Conservation (phyloP, 1,140 invertebrate genomes). For the Tribolium castaneum region DNA sequence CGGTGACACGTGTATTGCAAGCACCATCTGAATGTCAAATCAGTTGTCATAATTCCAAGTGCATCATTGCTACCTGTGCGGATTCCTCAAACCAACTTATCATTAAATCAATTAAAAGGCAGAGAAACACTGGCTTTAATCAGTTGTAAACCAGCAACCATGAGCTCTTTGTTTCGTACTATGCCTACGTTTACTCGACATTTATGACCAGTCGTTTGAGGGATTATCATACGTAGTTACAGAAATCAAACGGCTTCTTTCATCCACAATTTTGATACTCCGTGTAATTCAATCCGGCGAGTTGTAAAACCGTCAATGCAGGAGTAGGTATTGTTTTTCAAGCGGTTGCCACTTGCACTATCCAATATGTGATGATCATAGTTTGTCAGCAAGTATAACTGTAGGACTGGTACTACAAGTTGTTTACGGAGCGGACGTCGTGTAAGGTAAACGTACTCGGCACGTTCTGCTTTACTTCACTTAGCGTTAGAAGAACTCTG, state of each 20-base stretch:
- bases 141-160: not conserved
- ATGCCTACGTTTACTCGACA: slow-evolving; percentile 13
- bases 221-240: not conserved
- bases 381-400: slow-evolving; percentile 40
- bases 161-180: slow-evolving; percentile 32
- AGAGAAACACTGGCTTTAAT: not conserved
- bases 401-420: slow-evolving; percentile 37
- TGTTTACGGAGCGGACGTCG: slow-evolving; percentile 23
- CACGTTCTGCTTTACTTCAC: slow-evolving; percentile 40
- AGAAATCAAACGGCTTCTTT: not conserved
- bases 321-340: slow-evolving; percentile 23
- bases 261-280: not conserved
- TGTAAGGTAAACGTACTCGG: slow-evolving; percentile 38
- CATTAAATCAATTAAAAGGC: not conserved
- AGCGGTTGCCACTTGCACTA: slow-evolving; percentile 4
- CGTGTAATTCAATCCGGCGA: not conserved
- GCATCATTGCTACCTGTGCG: not conserved
- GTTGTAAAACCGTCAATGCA: slow-evolving; percentile 9
- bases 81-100: not conserved
- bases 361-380: slow-evolving; percentile 6
- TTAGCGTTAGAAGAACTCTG: slow-evolving; percentile 26
- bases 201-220: slow-evolving; percentile 10
- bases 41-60: slow-evolving; percentile 2
- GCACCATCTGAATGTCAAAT: slow-evolving; percentile 29
- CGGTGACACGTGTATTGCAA: slow-evolving; percentile 17